These are phyloP conservation scores for Epizoanthus stellaris DNA, from an alignment of 92 coral and sea anemone genomes.

Conservation along the genomic window DNA sequence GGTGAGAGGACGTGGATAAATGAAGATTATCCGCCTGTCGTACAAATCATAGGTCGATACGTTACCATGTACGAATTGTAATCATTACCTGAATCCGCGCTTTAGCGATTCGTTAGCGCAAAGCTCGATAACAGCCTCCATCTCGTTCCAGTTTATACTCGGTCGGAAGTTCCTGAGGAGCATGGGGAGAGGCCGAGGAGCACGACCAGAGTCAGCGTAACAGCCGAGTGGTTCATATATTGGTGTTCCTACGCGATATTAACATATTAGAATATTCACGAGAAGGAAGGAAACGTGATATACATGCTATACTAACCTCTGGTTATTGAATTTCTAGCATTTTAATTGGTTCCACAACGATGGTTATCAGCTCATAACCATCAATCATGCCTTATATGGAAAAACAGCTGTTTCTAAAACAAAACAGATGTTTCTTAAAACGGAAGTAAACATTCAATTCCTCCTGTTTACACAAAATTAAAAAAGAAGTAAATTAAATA, in stretches of 20 bases:
- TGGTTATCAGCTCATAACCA: too few species aligned
- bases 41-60: too few species aligned
- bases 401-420: too few species aligned
- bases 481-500: too few species aligned
- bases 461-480: too few species aligned
- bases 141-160: slow-evolving; percentile 77
- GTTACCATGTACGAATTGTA: too few species aligned
- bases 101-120: slow-evolving; percentile 66
- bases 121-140: slow-evolving; percentile 57
- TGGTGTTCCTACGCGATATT: slow-evolving; percentile 21
- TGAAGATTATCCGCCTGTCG: too few species aligned
- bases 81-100: not conserved
- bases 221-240: slow-evolving; percentile 75
- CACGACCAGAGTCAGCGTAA: slow-evolving; percentile 60
- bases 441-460: too few species aligned
- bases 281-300: not conserved
- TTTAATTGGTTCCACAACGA: too few species aligned
- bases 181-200: slow-evolving; percentile 73
- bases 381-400: too few species aligned
- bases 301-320: not conserved
- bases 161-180: slow-evolving; percentile 71
- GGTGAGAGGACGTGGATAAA: too few species aligned
- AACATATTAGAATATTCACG: not conserved
- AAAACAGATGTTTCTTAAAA: not conserved
- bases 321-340: too few species aligned